phyloP scores from a whole-genome alignment of 2,113 vertebrate species.

The Hydrochoerus hydrochaeris region DNA sequence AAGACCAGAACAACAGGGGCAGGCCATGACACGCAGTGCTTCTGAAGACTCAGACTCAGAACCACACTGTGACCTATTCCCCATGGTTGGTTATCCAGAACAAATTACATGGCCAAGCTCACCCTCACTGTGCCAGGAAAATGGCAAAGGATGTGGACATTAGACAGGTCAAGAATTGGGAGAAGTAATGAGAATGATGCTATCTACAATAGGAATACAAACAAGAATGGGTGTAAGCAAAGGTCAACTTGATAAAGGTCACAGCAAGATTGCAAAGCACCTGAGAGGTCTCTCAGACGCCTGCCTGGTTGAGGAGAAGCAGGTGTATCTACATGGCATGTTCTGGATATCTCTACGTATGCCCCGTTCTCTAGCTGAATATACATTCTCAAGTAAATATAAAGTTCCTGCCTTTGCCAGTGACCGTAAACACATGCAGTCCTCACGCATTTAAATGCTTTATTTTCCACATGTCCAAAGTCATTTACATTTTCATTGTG shows the following conservation, averaged over 20 bases:
- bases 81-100: accelerated
- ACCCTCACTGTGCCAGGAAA: not conserved
- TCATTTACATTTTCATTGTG: not conserved
- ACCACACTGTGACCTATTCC: accelerated
- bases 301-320: no score
- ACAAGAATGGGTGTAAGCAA: no score
- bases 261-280: not conserved
- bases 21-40: accelerated
- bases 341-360: not conserved
- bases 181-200: not conserved
- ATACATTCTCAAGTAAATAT: not conserved
- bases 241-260: not conserved
- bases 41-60: not conserved
- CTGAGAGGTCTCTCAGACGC: not conserved
- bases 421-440: not conserved
- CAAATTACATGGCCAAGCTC: not conserved
- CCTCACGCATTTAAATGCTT: not conserved
- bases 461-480: not conserved
- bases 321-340: not conserved
- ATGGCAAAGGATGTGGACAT: not conserved
- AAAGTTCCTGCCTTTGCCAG: not conserved
- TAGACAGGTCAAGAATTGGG: not conserved
- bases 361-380: not conserved
- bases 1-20: not conserved
- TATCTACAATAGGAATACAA: not conserved